phyloP scores from a whole-genome alignment of 2,888 invertebrate genomes.

The Dorcus hopei region DNA sequence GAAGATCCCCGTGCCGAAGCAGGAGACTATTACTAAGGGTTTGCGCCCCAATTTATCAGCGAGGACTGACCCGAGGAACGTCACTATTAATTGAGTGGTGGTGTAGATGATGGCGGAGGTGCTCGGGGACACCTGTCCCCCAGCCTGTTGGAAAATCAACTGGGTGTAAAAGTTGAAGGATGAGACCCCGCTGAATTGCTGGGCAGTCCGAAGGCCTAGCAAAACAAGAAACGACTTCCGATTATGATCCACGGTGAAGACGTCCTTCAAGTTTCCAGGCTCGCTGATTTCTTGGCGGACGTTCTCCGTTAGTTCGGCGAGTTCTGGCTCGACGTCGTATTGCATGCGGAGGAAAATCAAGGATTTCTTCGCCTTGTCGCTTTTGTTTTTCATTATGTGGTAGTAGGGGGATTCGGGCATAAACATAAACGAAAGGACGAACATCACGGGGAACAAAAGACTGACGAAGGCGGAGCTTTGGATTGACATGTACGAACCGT shows the following conservation, averaged over 20 bases:
- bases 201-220: conserved; percentile 48
- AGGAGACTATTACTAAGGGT: conserved; percentile 48
- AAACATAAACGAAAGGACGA: conserved; percentile 56
- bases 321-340: conserved; percentile 34
- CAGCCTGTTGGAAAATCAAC: conserved; percentile 41
- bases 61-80: conserved; percentile 34
- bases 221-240: conserved; percentile 61
- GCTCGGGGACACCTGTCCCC: conserved; percentile 35
- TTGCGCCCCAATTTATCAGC: conserved; percentile 47
- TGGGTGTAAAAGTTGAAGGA: conserved; percentile 37
- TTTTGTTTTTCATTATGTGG: conserved; percentile 38
- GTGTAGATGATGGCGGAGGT: conserved; percentile 48
- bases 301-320: conserved; percentile 28
- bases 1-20: conserved; percentile 44
- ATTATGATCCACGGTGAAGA: conserved; percentile 56
- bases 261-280: conserved; percentile 53
- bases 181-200: conserved; percentile 36
- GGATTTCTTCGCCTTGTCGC: conserved; percentile 28
- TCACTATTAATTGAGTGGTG: conserved; percentile 43
- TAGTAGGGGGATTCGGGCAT: conserved; percentile 63
- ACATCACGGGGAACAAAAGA: conserved; percentile 55
- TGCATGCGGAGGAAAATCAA: conserved; percentile 32
- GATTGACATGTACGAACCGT: conserved; percentile 58
- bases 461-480: conserved; percentile 55
- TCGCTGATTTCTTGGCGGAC: conserved; percentile 39